These are phyloP conservation scores for Hypolimnas misippus DNA, from an alignment of 2,888 invertebrate species.

Conservation along the genomic window DNA sequence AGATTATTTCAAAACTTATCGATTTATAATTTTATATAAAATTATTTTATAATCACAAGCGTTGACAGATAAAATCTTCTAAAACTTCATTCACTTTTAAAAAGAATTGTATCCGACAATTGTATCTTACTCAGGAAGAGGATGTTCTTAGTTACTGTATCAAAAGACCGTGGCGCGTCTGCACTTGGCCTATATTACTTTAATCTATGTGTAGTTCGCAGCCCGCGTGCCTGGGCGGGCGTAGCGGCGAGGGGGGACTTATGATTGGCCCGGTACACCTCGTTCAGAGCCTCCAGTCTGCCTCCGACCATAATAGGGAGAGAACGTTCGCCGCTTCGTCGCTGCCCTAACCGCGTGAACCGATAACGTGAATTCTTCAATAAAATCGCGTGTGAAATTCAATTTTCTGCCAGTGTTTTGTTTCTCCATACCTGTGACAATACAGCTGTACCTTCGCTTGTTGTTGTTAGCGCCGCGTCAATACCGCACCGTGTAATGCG, in stretches of 20 bases:
- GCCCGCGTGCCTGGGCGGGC: slow-evolving; percentile 71
- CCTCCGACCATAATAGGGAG: slow-evolving; percentile 53
- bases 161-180: slow-evolving; percentile 33
- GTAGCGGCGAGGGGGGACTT: slow-evolving; percentile 50
- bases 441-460: not conserved
- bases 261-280: slow-evolving; percentile 62
- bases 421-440: slow-evolving; percentile 53
- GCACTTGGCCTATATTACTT: slow-evolving; percentile 37
- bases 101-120: slow-evolving; percentile 8
- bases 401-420: slow-evolving; percentile 49
- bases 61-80: not conserved
- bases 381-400: slow-evolving; percentile 59
- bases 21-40: no score
- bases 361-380: slow-evolving; percentile 68
- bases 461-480: slow-evolving; percentile 6
- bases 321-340: slow-evolving; percentile 50
- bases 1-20: no score
- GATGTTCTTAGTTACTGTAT: slow-evolving; percentile 28
- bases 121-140: slow-evolving; percentile 19
- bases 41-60: not conserved
- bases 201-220: slow-evolving; percentile 49
- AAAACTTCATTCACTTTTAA: slow-evolving; percentile 3
- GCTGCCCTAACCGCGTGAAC: slow-evolving; percentile 59
- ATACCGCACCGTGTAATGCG: slow-evolving; percentile 12
- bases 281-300: slow-evolving; percentile 69